phyloP scores from a whole-genome alignment of 2,797 vertebrate genomes.

The Sparus aurata region DNA sequence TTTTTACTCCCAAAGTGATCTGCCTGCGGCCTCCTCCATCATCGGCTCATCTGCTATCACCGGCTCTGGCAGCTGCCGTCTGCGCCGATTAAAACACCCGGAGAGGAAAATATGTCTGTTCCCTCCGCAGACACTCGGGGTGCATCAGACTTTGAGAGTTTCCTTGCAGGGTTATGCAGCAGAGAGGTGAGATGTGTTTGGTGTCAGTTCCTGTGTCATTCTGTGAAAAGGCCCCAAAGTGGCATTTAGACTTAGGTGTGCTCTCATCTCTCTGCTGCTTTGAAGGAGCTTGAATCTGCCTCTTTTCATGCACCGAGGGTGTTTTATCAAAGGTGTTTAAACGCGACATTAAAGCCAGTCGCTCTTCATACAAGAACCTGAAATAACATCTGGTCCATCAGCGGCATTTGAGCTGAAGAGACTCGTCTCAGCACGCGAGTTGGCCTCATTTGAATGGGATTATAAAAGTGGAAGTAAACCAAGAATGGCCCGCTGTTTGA shows the following conservation, averaged over 20 bases:
- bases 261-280: background rate
- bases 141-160: background rate
- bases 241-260: conserved; percentile 11
- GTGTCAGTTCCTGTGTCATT: conserved; percentile 64
- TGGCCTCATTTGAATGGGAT: conserved; percentile 5
- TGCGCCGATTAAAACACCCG: conserved; percentile 28
- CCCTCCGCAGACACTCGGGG: background rate
- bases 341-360: too few species aligned
- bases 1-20: conserved; percentile 57
- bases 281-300: background rate
- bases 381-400: background rate
- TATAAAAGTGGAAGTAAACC: conserved; percentile 37
- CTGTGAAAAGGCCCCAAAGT: conserved; percentile 33
- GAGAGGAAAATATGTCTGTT: conserved; percentile 30
- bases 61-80: conserved; percentile 47
- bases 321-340: background rate
- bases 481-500: conserved; percentile 3
- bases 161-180: conserved; percentile 6
- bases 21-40: conserved; percentile 36
- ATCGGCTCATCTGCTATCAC: conserved; percentile 42
- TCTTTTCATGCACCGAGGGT: too few species aligned
- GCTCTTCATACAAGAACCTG: background rate
- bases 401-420: background rate
- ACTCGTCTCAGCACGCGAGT: conserved; percentile 13
- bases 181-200: conserved; percentile 25